Base-by-base conservation (phyloP, 2,888 invertebrate species). In the Habroteleia sp. region DNA sequence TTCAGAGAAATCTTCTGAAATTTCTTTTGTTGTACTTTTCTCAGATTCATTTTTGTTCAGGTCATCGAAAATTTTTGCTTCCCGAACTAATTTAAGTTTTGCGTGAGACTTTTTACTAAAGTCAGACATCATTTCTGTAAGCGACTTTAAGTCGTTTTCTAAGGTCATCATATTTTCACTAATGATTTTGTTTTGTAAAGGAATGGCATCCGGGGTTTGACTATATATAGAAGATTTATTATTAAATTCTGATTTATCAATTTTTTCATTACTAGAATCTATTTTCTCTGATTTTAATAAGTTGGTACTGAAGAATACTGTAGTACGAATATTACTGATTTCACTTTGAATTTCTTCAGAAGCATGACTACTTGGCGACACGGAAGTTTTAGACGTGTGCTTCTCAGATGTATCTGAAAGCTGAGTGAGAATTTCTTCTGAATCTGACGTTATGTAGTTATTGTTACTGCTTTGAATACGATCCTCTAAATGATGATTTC, bases 91-190 rank as follows among this genome's bases (percentile, higher is more conserved):
- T 46, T 78, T 81, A 1, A 77, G 65, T 37, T 84, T 84, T 6
- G 82, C 81, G 5, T 80, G 81, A 0, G 86, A 82, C 58, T 83
- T 84, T 77, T 84, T 86, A 60, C 83, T 83, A 27, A 85, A 83
- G 7, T 83, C 83, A 1, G 82, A 83, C 86, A 88, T 86, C 81
- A 88, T 85, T 46, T 87, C 86, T 1, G 86, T 85, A 6, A 88
- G 80, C n/a, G 81, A 82, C 60, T 82, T 85, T 2, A 88, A 62
- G 35, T 88, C 88, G 27, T 86, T 86, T 52, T 87, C 87, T 1
- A 88, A 63, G 3, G 83, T 85, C 44, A 81, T 85, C 41, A 88
- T 87, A 35, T 88, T 85, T 14, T 88, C 83, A 42, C 83, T 85
- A 11, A 88, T 77, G 37, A 85, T 85, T 50, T 87, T 85, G 44